A percentile compares a stretch with the other conserved stretches of the same genome.
Conservation (phyloP, 2,113 vertebrate species). For the Gasterosteus nipponicus region DNA sequence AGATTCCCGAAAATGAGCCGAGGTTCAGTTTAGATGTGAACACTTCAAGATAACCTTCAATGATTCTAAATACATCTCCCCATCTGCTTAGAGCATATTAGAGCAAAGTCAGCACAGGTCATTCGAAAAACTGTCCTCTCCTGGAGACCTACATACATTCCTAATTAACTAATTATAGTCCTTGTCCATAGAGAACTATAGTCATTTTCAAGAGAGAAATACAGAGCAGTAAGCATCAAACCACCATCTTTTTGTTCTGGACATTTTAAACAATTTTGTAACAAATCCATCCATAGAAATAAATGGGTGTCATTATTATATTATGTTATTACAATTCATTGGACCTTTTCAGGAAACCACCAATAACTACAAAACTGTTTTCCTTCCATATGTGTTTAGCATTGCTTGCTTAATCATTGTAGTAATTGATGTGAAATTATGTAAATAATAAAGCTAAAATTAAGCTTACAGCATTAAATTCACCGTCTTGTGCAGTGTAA, state of each 20-base stretch:
- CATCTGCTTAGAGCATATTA: neutral
- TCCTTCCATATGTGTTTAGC: neutral
- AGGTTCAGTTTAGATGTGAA: neutral
- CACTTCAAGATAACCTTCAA: conserved; percentile 26
- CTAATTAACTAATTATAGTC: conserved; percentile 51
- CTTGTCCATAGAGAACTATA: conserved; percentile 42
- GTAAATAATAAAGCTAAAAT: neutral
- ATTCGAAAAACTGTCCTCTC: conserved; percentile 47
- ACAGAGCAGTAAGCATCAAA: conserved; percentile 22
- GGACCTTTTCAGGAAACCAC: neutral
- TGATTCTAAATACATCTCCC: conserved; percentile 19
- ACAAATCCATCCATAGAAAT: neutral
- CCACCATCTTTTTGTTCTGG: neutral
- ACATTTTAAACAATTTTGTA: conserved; percentile 3
- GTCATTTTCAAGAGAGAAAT: conserved; percentile 12
- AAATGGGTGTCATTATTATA: neutral
- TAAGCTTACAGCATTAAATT: neutral
- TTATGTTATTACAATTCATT: no score
- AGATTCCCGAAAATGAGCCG: neutral
- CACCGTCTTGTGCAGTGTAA: neutral
- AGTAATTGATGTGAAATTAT: neutral
- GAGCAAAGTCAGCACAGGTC: conserved; percentile 40
- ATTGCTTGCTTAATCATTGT: neutral
- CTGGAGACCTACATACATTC: conserved; percentile 56
- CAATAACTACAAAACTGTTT: neutral